Conservation (phyloP, 2,888 invertebrate genomes). For the Chymomyza caudatula region DNA sequence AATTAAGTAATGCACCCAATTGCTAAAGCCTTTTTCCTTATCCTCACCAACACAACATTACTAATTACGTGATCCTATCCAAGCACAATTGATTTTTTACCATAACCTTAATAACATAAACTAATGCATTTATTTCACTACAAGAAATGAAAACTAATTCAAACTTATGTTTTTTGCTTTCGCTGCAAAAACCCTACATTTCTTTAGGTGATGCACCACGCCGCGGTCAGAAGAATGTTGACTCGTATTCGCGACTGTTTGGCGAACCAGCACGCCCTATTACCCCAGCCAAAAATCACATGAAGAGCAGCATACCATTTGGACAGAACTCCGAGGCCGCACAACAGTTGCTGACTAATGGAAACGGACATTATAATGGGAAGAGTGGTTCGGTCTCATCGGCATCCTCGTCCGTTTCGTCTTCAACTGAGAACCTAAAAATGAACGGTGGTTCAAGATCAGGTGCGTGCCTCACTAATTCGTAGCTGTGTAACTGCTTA, state of each 20-base stretch:
- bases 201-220: constrained; percentile 74
- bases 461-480: constrained; percentile 55
- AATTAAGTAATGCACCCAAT: neutral
- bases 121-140: neutral
- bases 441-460: constrained; percentile 75
- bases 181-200: no score
- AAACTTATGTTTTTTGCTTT: constrained; percentile 23
- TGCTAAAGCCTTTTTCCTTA: neutral
- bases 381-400: constrained; percentile 76
- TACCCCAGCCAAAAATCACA: constrained; percentile 80
- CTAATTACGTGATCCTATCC: neutral
- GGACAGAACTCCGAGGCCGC: constrained; percentile 75
- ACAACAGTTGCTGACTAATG: constrained; percentile 67
- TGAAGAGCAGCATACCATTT: constrained; percentile 80
- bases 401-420: constrained; percentile 75
- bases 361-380: constrained; percentile 73
- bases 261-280: constrained; percentile 80
- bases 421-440: constrained; percentile 76
- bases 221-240: constrained; percentile 77
- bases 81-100: constrained; percentile 3
- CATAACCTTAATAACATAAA: neutral
- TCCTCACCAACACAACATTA: neutral
- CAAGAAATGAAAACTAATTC: neutral
- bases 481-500: neutral
- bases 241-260: constrained; percentile 80